These are phyloP conservation scores for Tenthredo amoena DNA, from an alignment of 2,888 invertebrate genomes.

Conservation along the genomic window DNA sequence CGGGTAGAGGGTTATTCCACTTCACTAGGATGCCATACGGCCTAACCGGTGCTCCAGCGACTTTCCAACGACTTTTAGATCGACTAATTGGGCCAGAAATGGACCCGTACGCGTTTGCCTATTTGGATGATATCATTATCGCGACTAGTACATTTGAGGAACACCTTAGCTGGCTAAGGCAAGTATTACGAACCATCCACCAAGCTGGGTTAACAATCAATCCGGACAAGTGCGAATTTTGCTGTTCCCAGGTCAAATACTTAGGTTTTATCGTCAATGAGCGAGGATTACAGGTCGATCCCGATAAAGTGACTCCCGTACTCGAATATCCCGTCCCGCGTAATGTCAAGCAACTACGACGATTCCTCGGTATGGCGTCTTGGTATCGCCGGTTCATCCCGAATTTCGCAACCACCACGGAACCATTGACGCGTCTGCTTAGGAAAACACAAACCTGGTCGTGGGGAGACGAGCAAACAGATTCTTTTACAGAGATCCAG, in stretches of 20 bases:
- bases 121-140: slow-evolving; percentile 53
- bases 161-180: neutral
- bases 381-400: no score
- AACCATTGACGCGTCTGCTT: no score
- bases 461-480: no score
- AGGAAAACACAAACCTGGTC: no score
- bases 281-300: neutral
- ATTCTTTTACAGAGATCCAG: no score
- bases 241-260: neutral
- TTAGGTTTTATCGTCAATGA: neutral
- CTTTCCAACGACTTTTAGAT: slow-evolving; percentile 61
- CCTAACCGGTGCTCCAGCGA: slow-evolving; percentile 56
- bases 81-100: slow-evolving; percentile 43
- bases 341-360: no score
- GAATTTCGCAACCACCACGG: no score
- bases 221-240: neutral
- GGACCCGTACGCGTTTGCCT: slow-evolving; percentile 59
- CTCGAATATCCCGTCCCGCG: neutral
- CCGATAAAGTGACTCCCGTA: neutral
- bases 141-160: neutral
- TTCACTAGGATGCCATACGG: slow-evolving; percentile 57
- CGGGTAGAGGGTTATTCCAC: slow-evolving; percentile 59
- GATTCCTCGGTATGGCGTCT: no score
- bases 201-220: neutral
- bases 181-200: neutral